Conservation (phyloP, 2,113 vertebrate species). For the Poeciliopsis prolifica region DNA sequence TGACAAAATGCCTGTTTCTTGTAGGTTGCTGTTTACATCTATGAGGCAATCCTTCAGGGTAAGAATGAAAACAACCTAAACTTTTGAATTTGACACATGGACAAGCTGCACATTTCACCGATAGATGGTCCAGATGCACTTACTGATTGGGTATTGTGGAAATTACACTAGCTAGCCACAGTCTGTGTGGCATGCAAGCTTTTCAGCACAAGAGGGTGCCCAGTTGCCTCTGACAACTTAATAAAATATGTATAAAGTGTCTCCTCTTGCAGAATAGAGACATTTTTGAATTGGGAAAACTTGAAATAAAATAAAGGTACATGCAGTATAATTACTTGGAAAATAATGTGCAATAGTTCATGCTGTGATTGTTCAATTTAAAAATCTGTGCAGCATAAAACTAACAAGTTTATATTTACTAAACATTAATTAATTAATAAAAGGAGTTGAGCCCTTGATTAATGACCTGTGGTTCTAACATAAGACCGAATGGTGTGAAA, state of each 20-base stretch:
- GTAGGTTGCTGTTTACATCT: background rate
- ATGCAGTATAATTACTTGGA: background rate
- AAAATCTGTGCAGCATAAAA: background rate
- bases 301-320: background rate
- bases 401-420: background rate
- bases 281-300: background rate
- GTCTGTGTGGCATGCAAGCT: background rate
- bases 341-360: background rate
- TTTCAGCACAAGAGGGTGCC: background rate
- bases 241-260: slow-evolving; percentile 11
- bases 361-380: background rate
- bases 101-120: background rate
- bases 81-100: background rate
- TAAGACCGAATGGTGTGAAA: slow-evolving; percentile 19
- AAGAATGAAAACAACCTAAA: background rate
- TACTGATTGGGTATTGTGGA: background rate
- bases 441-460: slow-evolving; percentile 12
- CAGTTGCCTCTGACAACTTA: background rate
- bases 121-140: background rate
- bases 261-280: slow-evolving; percentile 6
- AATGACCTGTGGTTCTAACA: slow-evolving; percentile 27
- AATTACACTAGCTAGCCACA: background rate
- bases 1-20: background rate
- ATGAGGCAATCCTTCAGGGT: background rate
- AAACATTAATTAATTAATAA: too few species aligned